A percentile compares a stretch with the other conserved stretches of the same genome.
phyloP scores from a whole-genome alignment of 2,888 invertebrate species.

The Eupithecia abbreviata region DNA sequence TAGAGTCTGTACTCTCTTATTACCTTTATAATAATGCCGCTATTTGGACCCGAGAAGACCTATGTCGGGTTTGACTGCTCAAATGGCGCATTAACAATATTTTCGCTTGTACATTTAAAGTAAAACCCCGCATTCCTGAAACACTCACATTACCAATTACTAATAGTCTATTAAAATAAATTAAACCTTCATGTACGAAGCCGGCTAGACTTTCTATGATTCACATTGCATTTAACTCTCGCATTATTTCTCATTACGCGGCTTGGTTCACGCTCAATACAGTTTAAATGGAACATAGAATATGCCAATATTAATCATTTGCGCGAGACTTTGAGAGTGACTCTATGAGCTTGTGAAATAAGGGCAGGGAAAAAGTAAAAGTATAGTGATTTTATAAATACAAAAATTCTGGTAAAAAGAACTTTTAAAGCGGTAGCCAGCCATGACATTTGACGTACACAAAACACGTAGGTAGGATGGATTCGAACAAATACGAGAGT shows the following conservation, averaged over 20 bases:
- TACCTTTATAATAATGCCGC: not conserved
- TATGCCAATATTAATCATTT: constrained; percentile 32
- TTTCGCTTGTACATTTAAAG: not conserved
- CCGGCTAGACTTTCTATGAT: constrained; percentile 37
- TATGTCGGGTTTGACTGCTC: not conserved
- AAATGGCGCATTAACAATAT: not conserved
- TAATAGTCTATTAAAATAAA: constrained; percentile 33
- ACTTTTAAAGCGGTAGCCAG: not conserved
- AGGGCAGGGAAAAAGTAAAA: too few species aligned
- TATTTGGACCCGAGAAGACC: not conserved
- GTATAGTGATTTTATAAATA: not conserved
- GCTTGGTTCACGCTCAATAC: constrained; percentile 28
- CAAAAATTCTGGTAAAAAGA: not conserved
- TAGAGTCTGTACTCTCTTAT: not conserved
- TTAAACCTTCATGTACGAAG: constrained; percentile 37
- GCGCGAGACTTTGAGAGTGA: constrained; percentile 25
- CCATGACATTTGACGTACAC: not conserved
- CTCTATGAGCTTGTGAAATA: constrained; percentile 27
- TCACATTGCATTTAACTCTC: constrained; percentile 17
- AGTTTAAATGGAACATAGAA: constrained; percentile 17
- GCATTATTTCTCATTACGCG: constrained; percentile 28
- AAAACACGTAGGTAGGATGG: not conserved
- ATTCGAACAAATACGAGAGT: too few species aligned
- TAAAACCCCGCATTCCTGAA: constrained; percentile 18
- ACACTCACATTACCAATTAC: constrained; percentile 30